A percentile compares a stretch with the other conserved stretches of the same genome.
Evolutionary conservation across 2,113 vertebrate species (phyloP).

Genomic region (Epinephelus fuscoguttatus): DNA sequence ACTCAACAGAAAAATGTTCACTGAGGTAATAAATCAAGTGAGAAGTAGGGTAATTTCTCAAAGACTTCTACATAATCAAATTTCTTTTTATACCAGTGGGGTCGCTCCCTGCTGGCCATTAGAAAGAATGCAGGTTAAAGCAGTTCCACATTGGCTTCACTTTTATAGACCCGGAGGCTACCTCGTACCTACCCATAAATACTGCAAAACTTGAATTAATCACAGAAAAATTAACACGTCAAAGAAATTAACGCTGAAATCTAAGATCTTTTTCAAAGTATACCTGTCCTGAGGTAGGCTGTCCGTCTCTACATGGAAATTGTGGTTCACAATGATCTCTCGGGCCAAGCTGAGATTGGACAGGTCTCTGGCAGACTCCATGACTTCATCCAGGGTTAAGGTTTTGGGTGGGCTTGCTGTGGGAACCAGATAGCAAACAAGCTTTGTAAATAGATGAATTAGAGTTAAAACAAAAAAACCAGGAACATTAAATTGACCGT

Average conservation of each 20-base stretch:
- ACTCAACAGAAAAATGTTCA: too few relatives aligned
- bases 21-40: too few relatives aligned
- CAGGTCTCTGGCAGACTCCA: conserved; percentile 89
- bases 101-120: too few relatives aligned
- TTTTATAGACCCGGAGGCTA: too few relatives aligned
- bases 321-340: conserved; percentile 91
- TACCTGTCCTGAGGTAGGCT: conserved; percentile 89
- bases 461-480: not conserved
- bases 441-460: not conserved
- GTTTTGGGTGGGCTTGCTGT: conserved; percentile 91
- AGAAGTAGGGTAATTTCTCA: too few relatives aligned
- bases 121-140: too few relatives aligned
- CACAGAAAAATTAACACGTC: too few relatives aligned
- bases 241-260: not conserved
- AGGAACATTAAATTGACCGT: not conserved
- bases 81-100: too few relatives aligned
- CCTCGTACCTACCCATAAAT: too few relatives aligned
- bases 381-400: conserved; percentile 90
- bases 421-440: conserved; percentile 23
- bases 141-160: too few relatives aligned
- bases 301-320: conserved; percentile 86
- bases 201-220: too few relatives aligned
- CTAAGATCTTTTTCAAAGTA: not conserved
- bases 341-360: conserved; percentile 91
- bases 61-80: too few relatives aligned